Conservation (phyloP, 2,797 vertebrate species). For the Arremon aurantiirostris region DNA sequence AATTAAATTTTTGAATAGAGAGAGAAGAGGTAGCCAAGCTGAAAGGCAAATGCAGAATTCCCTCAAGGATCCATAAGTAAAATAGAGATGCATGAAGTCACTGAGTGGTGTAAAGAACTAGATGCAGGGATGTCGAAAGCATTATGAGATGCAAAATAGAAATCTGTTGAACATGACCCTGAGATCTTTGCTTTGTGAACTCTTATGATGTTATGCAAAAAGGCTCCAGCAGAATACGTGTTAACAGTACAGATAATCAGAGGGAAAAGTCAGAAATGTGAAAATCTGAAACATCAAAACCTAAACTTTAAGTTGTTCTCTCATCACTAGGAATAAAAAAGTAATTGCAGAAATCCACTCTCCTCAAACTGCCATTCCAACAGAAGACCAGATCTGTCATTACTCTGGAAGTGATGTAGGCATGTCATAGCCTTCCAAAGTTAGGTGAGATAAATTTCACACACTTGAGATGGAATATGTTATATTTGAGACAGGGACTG, state of each 20-base stretch:
- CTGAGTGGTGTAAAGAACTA: not conserved
- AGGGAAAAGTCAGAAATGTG: not conserved
- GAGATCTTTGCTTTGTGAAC: not conserved
- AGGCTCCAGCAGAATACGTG: not conserved
- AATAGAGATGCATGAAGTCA: not conserved
- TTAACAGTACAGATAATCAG: not conserved
- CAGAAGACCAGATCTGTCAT: not conserved
- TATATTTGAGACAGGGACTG: not conserved
- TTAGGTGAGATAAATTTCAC: slow-evolving; percentile 8
- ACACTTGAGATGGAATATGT: not conserved
- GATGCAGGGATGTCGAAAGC: not conserved
- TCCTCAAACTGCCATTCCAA: not conserved
- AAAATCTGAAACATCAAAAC: not conserved
- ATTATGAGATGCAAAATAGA: not conserved
- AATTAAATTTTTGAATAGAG: not conserved
- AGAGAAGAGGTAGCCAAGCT: not conserved
- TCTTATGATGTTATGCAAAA: not conserved
- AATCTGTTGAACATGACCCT: not conserved
- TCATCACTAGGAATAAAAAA: not conserved
- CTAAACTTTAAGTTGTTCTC: not conserved
- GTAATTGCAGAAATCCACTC: not conserved
- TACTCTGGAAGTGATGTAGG: not conserved
- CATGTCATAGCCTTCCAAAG: not conserved
- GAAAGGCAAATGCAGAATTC: not conserved
- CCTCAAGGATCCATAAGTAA: not conserved